These are phyloP conservation scores for Acipenser ruthenus DNA, from an alignment of 2,797 vertebrate genomes.

Conservation along the genomic window DNA sequence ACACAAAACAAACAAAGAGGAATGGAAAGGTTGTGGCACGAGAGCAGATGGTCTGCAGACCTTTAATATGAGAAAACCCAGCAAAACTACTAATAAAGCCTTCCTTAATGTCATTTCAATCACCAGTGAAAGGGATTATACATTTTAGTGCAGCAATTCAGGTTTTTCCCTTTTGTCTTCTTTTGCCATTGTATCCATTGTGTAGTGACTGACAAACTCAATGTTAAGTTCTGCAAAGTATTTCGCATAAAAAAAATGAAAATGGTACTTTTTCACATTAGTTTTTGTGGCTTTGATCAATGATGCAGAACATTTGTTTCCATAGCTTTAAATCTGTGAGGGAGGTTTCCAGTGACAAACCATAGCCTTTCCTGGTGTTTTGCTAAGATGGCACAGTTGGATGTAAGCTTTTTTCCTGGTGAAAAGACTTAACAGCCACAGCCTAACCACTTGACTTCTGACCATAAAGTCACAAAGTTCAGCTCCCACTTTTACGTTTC, in stretches of 20 bases:
- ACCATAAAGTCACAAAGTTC: neutral
- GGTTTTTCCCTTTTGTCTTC: conserved; percentile 23
- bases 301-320: conserved; percentile 36
- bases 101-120: conserved; percentile 39
- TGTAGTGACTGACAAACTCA: conserved; percentile 37
- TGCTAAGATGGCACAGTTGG: conserved; percentile 35
- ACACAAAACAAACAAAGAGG: conserved; percentile 5
- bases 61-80: neutral
- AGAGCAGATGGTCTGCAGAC: conserved; percentile 39
- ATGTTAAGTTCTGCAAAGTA: conserved; percentile 32
- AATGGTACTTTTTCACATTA: conserved; percentile 31
- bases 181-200: conserved; percentile 31
- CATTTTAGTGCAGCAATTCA: conserved; percentile 39
- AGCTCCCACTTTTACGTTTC: neutral
- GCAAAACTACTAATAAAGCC: conserved; percentile 36
- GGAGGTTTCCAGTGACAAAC: conserved; percentile 24
- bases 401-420: conserved; percentile 25
- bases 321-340: conserved; percentile 25
- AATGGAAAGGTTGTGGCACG: conserved; percentile 26
- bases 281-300: conserved; percentile 40
- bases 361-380: conserved; percentile 21
- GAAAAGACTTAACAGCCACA: conserved; percentile 21
- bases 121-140: conserved; percentile 33
- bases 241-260: conserved; percentile 32
- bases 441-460: conserved; percentile 22